Evolutionary conservation across 1,140 invertebrate genomes (phyloP).

Genomic region (Drosophila littoralis): DNA sequence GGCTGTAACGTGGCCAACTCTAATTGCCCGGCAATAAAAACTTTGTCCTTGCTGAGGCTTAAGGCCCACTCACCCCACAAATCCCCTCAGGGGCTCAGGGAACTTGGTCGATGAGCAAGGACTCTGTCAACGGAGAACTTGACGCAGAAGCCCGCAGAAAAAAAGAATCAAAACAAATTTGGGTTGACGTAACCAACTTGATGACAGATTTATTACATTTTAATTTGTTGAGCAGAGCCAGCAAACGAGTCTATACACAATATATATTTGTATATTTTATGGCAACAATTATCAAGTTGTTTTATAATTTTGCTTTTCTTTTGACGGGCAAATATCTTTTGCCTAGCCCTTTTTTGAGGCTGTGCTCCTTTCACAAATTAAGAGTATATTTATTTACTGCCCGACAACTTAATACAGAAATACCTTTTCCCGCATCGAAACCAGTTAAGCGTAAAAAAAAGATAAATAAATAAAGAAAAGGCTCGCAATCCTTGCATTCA

Average conservation of each 20-base stretch:
- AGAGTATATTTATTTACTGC: slow-evolving; percentile 74
- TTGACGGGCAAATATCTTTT: slow-evolving; percentile 20
- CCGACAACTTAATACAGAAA: slow-evolving; percentile 4
- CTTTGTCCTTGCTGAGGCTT: slow-evolving; percentile 61
- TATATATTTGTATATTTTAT: slow-evolving; percentile 17
- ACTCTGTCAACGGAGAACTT: neutral
- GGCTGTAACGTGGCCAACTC: slow-evolving; percentile 48
- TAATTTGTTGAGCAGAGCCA: slow-evolving; percentile 46
- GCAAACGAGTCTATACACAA: slow-evolving; percentile 33
- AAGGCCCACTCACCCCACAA: slow-evolving; percentile 3
- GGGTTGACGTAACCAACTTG: slow-evolving; percentile 39
- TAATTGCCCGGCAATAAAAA: slow-evolving; percentile 79
- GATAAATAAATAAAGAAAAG: slow-evolving; percentile 15
- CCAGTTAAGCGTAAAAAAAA: slow-evolving; percentile 49
- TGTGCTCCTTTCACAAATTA: slow-evolving; percentile 52
- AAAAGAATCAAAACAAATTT: slow-evolving; percentile 57
- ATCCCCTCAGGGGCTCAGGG: slow-evolving; percentile 15
- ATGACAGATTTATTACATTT: slow-evolving; percentile 77
- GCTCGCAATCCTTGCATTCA: neutral
- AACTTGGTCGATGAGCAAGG: neutral
- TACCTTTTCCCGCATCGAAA: slow-evolving; percentile 39
- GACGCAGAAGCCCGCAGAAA: neutral
- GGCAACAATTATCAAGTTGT: slow-evolving; percentile 7
- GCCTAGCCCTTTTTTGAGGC: neutral
- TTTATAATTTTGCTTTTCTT: slow-evolving; percentile 12